phyloP scores from a whole-genome alignment of 2,113 vertebrate species.

The Cyanistes caeruleus region DNA sequence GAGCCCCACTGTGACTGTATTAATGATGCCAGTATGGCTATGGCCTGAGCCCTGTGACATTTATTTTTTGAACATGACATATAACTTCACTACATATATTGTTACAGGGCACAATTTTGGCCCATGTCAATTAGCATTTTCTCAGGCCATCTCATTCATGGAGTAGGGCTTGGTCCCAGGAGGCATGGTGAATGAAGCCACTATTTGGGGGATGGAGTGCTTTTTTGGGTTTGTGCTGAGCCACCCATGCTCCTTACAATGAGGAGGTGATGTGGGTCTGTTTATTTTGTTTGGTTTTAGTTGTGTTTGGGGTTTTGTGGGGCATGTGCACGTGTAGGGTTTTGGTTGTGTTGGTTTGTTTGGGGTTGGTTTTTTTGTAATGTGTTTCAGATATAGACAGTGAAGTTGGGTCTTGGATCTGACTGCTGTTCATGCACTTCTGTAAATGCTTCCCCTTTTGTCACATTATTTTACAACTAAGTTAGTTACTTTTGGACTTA shows the following conservation, averaged over 20 bases:
- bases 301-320: too few relatives aligned
- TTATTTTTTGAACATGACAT: not conserved
- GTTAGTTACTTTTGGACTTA: not conserved
- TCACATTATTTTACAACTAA: not conserved
- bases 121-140: not conserved
- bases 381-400: not conserved
- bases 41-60: not conserved
- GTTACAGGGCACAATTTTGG: not conserved
- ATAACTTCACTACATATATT: not conserved
- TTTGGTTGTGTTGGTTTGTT: not conserved
- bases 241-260: not conserved
- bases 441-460: not conserved
- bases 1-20: not conserved
- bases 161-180: not conserved
- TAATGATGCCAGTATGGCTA: not conserved
- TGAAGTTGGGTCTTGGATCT: not conserved
- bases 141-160: fast-evolving
- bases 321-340: fast-evolving
- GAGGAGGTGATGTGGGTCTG: not conserved
- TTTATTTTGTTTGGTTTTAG: not conserved
- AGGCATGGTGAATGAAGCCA: not conserved
- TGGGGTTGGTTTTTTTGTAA: fast-evolving
- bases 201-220: not conserved
- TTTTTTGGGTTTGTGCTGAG: not conserved
- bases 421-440: not conserved